Evolutionary conservation across 2,113 vertebrate species (phyloP).

Genomic region (Phaethon lepturus): DNA sequence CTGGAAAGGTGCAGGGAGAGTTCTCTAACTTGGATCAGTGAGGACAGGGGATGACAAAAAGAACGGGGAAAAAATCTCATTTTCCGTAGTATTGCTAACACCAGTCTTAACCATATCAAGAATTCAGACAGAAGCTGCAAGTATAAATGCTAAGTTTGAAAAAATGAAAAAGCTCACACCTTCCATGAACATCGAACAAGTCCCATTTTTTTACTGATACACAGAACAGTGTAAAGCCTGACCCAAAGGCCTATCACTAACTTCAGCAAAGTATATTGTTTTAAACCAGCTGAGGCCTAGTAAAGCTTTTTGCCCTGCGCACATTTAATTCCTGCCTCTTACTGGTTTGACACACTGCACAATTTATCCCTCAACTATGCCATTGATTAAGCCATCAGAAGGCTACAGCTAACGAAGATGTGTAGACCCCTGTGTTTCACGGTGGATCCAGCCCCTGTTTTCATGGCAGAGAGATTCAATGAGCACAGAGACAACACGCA

Average conservation of each 20-base stretch:
- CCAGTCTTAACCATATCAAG: neutral
- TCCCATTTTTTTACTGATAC: neutral
- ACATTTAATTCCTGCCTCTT: neutral
- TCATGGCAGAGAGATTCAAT: neutral
- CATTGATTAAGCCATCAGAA: neutral
- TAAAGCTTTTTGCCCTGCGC: neutral
- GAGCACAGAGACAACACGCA: neutral
- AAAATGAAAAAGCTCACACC: neutral
- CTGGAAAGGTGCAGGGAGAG: neutral
- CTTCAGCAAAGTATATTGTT: neutral
- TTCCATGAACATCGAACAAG: neutral
- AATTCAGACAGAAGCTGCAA: neutral
- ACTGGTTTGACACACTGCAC: fast-evolving
- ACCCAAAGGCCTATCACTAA: neutral
- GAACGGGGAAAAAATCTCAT: neutral
- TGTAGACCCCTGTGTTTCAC: neutral
- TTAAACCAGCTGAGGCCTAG: neutral
- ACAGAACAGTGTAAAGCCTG: neutral
- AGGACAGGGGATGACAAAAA: neutral
- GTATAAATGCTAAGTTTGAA: neutral
- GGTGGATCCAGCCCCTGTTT: neutral
- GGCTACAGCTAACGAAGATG: neutral
- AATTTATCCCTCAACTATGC: neutral
- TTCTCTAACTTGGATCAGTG: neutral
- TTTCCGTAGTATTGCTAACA: neutral